Percentiles rank a stretch among this genome's conserved stretches.
Conservation (phyloP, 1,140 invertebrate species). For the Hirudo medicinalis region DNA sequence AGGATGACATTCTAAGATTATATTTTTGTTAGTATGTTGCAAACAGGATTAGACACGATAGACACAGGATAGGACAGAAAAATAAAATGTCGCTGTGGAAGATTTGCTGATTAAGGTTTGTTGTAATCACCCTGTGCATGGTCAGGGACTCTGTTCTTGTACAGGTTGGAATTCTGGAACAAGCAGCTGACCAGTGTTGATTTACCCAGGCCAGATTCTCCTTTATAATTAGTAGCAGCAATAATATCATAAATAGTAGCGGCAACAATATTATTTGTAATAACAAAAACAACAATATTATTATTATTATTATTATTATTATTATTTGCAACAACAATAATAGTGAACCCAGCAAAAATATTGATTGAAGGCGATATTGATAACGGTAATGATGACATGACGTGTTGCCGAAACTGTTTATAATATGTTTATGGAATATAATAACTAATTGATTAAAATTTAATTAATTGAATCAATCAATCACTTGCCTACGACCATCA, state of each 20-base stretch:
- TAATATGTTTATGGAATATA: too few relatives aligned
- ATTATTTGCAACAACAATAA: too few relatives aligned
- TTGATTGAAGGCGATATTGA: background rate
- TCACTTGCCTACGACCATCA: constrained; percentile 44
- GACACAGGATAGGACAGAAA: too few relatives aligned
- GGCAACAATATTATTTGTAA: background rate
- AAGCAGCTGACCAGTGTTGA: constrained; percentile 44
- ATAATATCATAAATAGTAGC: background rate
- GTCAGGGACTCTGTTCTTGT: constrained; percentile 32
- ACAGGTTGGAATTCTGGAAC: constrained; percentile 40
- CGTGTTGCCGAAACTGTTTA: too few relatives aligned
- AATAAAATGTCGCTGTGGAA: too few relatives aligned
- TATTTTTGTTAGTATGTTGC: too few relatives aligned
- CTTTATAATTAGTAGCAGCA: constrained; percentile 27
- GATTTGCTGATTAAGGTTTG: background rate
- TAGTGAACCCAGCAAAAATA: background rate
- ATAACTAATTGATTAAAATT: too few relatives aligned
- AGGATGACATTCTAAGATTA: too few relatives aligned
- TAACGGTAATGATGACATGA: too few relatives aligned
- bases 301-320: background rate
- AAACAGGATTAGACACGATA: background rate
- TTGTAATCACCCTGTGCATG: background rate
- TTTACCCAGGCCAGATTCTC: constrained; percentile 44
- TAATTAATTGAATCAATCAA: background rate
- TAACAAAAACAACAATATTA: background rate